Conservation (phyloP, 2,888 invertebrate genomes). For the Julus scanicus region DNA sequence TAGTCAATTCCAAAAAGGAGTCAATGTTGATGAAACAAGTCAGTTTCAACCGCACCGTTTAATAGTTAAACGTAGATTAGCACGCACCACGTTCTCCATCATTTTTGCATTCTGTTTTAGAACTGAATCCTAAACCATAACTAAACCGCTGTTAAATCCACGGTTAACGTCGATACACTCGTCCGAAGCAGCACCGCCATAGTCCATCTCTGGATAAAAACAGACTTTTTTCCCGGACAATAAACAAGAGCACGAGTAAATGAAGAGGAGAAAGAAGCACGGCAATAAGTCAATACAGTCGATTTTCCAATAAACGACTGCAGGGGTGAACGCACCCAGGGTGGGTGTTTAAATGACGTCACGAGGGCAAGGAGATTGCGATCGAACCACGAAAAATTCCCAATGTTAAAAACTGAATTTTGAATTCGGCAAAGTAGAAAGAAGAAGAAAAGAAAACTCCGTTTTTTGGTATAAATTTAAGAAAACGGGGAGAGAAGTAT, state of each 20-base stretch:
- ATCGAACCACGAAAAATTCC: neutral
- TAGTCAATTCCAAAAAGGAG: neutral
- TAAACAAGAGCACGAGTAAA: neutral
- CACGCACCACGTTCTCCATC: no score
- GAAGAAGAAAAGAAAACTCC: neutral
- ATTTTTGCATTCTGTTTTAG: no score
- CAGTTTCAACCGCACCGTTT: no score
- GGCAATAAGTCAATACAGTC: conserved; percentile 8
- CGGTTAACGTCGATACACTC: neutral
- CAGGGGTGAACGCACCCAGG: conserved; percentile 6
- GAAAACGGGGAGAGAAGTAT: neutral
- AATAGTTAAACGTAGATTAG: no score
- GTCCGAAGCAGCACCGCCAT: neutral
- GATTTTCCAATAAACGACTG: neutral
- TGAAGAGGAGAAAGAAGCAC: neutral
- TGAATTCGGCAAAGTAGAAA: neutral
- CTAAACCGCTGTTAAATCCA: neutral
- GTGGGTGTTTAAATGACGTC: neutral
- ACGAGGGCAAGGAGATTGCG: neutral
- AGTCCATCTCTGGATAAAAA: neutral
- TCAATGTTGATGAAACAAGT: no score
- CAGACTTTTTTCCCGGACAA: neutral
- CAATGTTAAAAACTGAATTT: neutral
- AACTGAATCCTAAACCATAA: no score
- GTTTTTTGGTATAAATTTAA: neutral